Conservation (phyloP, 2,797 vertebrate species). For the Atherinosoma microstoma region DNA sequence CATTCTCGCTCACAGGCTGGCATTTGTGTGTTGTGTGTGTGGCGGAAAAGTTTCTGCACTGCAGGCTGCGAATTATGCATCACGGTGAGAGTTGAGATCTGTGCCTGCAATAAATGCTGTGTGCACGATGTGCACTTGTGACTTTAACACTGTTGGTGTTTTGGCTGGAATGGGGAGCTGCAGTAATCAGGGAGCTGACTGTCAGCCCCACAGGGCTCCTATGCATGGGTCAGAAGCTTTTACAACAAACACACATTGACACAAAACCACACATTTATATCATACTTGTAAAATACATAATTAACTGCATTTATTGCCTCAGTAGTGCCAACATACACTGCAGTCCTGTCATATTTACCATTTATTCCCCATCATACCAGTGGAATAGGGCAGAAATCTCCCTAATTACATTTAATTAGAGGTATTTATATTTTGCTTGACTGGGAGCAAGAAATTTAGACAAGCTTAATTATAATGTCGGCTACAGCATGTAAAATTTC, state of each 20-base stretch:
- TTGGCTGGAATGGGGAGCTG: conserved; percentile 8
- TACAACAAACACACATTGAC: not conserved
- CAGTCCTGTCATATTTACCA: not conserved
- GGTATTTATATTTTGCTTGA: not conserved
- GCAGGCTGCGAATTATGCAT: conserved; percentile 26
- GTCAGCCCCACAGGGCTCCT: not conserved
- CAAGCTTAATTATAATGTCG: not conserved
- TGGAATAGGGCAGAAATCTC: not conserved
- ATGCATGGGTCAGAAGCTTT: conserved; percentile 12
- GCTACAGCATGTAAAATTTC: not conserved
- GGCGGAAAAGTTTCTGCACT: conserved; percentile 21
- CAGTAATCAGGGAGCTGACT: not conserved
- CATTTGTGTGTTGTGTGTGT: not conserved
- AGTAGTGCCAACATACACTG: not conserved
- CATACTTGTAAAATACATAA: conserved; percentile 10
- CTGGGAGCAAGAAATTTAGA: not conserved
- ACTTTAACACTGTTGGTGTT: conserved; percentile 1
- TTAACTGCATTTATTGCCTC: conserved; percentile 13
- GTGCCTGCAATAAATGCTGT: conserved; percentile 22
- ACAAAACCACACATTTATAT: conserved; percentile 1
- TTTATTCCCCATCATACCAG: not conserved
- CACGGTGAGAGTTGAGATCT: conserved; percentile 8
- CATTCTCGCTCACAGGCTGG: conserved; percentile 19
- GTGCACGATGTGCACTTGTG: conserved; percentile 2
- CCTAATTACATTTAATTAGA: conserved; percentile 6